phyloP scores from a whole-genome alignment of 2,113 vertebrate species.

The Thryonomys swinderianus region DNA sequence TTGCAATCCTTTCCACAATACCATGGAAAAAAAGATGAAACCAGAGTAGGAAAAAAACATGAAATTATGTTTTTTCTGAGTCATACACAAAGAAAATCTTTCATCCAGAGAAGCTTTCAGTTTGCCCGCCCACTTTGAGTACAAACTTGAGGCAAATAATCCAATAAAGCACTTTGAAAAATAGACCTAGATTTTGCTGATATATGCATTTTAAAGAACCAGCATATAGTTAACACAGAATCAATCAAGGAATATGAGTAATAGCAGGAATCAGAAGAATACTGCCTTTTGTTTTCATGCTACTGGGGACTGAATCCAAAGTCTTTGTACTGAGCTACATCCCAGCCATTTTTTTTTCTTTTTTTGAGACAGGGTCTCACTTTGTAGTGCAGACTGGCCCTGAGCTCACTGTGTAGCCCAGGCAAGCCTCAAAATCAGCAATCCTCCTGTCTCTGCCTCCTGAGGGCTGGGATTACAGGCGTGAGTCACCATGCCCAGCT shows the following conservation, averaged over 20 bases:
- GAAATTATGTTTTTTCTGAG: conserved; percentile 17
- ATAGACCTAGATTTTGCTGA: conserved; percentile 1
- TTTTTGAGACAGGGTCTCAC: not conserved
- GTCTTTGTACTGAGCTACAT: not conserved
- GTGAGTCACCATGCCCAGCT: too few relatives aligned
- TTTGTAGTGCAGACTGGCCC: too few relatives aligned
- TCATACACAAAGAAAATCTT: conserved; percentile 50
- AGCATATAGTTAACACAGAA: not conserved
- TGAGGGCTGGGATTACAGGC: too few relatives aligned
- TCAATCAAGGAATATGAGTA: not conserved
- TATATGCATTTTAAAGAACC: conserved; percentile 7
- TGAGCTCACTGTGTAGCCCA: too few relatives aligned
- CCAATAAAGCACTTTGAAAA: conserved; percentile 21
- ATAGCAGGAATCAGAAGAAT: not conserved
- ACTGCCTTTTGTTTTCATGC: not conserved
- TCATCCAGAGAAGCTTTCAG: not conserved
- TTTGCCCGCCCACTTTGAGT: not conserved
- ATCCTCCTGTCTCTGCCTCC: too few relatives aligned
- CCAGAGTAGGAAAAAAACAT: not conserved
- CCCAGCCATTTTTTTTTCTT: not conserved
- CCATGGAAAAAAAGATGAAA: conserved; percentile 42
- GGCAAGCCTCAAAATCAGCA: too few relatives aligned
- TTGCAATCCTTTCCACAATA: conserved; percentile 6
- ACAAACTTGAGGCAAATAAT: conserved; percentile 15
- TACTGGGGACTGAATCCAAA: not conserved